Conservation (phyloP, 2,113 vertebrate species). For the Bothrops jararaca region DNA sequence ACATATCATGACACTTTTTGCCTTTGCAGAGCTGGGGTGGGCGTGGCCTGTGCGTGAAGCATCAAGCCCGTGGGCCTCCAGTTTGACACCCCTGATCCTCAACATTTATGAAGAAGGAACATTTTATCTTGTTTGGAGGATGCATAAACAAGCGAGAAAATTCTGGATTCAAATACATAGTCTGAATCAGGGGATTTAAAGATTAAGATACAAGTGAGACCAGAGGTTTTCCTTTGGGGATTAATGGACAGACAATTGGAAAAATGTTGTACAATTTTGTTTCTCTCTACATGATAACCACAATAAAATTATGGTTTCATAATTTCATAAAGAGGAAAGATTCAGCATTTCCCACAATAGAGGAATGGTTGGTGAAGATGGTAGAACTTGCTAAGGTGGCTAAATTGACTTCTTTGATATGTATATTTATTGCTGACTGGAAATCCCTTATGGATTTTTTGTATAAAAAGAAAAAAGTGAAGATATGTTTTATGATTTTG, state of each 20-base stretch:
- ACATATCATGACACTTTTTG: no score
- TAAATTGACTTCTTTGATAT: not conserved
- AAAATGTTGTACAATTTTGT: not conserved
- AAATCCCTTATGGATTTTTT: not conserved
- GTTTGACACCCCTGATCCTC: no score
- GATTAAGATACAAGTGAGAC: not conserved
- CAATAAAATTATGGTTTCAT: not conserved
- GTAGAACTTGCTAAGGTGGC: not conserved
- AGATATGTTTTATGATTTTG: not conserved
- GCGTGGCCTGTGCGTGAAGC: no score
- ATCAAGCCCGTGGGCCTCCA: no score
- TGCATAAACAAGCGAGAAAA: not conserved
- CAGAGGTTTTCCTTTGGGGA: not conserved
- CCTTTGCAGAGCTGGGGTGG: no score
- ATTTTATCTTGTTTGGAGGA: not conserved
- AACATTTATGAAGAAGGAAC: not conserved
- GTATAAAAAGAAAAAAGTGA: not conserved
- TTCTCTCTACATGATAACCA: not conserved
- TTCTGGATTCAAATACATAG: not conserved
- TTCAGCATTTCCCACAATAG: not conserved
- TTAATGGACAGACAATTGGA: not conserved
- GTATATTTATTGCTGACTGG: not conserved
- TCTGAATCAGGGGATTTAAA: not conserved
- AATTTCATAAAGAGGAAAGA: not conserved
- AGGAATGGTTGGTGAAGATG: not conserved